Evolutionary conservation across 2,113 vertebrate species (phyloP), one percentile per base, ranked within the genome.

Genomic region (Protobothrops flavoviridis): DNA sequence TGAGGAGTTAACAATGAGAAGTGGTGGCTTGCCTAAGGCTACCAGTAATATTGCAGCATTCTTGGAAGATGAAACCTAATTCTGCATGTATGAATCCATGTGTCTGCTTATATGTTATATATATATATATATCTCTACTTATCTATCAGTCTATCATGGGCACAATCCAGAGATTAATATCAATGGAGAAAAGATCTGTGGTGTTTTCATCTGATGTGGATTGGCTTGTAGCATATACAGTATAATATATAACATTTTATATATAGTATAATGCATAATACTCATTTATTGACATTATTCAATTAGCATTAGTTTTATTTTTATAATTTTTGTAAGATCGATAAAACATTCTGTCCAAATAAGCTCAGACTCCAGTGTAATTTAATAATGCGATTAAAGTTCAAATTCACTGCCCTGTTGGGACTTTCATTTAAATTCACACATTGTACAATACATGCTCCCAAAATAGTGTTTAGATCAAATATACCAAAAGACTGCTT

Each of bases 1-100:
- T 55, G 87, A 88, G 87, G 91, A 81, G 81, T 53, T n/a, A 56
- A 81, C 61, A 56, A 39, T 89, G 61, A 89, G 50, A 89, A 92
- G 81, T n/a, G 26, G 61, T 85, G 39, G 45, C 33, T 33, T 69
- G 87, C 64, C 87, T 89, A 48, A 85, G 64, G 52, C 39, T 81
- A 92, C 59, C 33, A 92, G 13, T 81, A 53, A 89, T 89, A 81
- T 87, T 88, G 23, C 24, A 48, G 61, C 50, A 56, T 45, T 17
- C 5, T 29, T 81, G 52, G 64, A 92, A 74, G 39, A 56, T 56
- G 50, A 88, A 92, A 24, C 15, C 81, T 45, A 69, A 50, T 23
- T 15, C 59, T 87, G 43, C 23, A 74, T 88, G 59, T 43, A 88
- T 55, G 13, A 39, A 50, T 92, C 69, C 6, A 20, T 33, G 15